Base-by-base conservation (phyloP, 2,888 invertebrate species). In the Galerucella nymphaeae region DNA sequence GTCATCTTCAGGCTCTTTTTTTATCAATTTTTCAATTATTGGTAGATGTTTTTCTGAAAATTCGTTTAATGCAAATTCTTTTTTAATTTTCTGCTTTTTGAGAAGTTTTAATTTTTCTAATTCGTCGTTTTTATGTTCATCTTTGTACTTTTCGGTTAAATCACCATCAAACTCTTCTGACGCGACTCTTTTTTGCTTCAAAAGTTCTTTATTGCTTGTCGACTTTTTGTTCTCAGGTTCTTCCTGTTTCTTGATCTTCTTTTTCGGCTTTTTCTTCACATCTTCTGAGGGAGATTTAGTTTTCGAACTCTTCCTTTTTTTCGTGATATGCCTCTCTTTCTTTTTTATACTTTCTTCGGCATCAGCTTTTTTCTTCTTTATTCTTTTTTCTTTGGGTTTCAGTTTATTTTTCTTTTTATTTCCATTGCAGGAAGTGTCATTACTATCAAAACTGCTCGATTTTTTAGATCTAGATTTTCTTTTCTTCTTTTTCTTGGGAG, bases 41-140 rank as follows among this genome's bases (percentile, higher is more conserved):
- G 20, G 23, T 20, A 1, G 14, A 30, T n/a, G 20, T 53, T 50
- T 30, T 30, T 58, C 30, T 9, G 57, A 20, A 18, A 8, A 0
- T 18, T 23, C 16, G 30, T 57, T 20, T 38, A 23, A 42, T 11
- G 45, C 48, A 16, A 42, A 16, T 30, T 63, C 41, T 61, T 68
- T 59, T 23, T 62, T 77, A 53, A 18, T 79, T 75, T 68, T 62
- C 62, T 50, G 63, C 23, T 16, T 41, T 57, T n/a, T 66, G 42
- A n/a, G 20, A 16, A n/a, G 45, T 45, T 16, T 72, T 65, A 1
- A 50, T 71, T 75, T 68, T 72, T 42, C 64, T 73, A 20, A 13
- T 20, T 23, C 10, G 16, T 57, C 55, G 30, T 38, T 38, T 38
- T 38, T 38, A 38, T 38, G 30, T 38, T 10, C 18, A 13, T 58